phyloP scores from a whole-genome alignment of 2,113 vertebrate species.

The Phasianus colchicus region DNA sequence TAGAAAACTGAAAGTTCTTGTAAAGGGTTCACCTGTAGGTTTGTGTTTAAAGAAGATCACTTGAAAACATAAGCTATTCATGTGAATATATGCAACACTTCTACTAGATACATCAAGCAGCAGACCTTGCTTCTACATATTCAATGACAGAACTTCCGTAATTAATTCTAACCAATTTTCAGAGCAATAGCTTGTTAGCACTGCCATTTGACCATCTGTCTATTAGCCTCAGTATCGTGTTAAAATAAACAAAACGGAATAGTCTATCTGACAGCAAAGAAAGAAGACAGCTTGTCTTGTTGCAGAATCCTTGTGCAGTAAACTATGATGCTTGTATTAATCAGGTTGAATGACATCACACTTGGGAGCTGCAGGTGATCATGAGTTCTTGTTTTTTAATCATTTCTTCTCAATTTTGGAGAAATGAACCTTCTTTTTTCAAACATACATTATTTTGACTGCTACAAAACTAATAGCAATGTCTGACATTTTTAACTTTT shows the following conservation, averaged over 20 bases:
- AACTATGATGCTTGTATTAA: neutral
- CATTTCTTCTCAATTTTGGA: neutral
- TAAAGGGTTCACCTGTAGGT: neutral
- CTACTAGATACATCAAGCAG: neutral
- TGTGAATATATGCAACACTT: neutral
- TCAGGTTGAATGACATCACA: neutral
- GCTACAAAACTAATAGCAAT: neutral
- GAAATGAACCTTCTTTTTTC: neutral
- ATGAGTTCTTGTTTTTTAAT: neutral
- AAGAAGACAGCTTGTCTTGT: neutral
- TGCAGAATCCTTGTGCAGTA: neutral
- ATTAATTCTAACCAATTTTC: conserved; percentile 30
- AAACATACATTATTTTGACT: neutral
- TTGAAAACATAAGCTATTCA: neutral
- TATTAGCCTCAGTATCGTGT: neutral
- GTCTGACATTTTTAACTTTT: neutral
- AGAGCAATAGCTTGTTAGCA: neutral
- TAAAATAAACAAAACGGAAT: conserved; percentile 1
- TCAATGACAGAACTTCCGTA: neutral
- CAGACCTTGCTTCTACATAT: neutral
- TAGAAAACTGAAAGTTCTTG: neutral
- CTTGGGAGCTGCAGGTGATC: neutral
- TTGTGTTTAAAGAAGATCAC: neutral
- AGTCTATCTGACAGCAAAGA: neutral
- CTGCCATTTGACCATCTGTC: neutral